phyloP scores from a whole-genome alignment of 2,797 vertebrate species.

The Sitta carolinensis region DNA sequence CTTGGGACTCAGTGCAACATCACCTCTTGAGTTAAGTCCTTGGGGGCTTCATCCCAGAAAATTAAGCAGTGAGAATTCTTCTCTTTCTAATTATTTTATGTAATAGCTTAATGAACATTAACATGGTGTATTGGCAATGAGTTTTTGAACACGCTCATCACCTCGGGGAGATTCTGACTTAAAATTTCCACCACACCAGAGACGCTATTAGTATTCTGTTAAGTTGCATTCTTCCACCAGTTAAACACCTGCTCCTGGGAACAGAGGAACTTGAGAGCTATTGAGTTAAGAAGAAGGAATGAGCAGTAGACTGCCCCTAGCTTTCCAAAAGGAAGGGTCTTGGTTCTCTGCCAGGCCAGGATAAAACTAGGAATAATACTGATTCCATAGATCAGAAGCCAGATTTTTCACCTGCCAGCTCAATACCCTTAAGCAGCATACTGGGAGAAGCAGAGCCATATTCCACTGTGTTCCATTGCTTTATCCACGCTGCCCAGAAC shows the following conservation, averaged over 20 bases:
- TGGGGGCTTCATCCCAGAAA: not conserved
- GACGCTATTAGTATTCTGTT: not conserved
- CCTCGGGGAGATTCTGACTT: not conserved
- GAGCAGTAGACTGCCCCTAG: not conserved
- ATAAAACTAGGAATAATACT: not conserved
- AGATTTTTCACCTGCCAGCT: not conserved
- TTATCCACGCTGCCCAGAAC: rapidly evolving
- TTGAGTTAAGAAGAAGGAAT: not conserved
- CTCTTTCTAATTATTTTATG: not conserved
- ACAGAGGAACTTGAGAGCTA: not conserved
- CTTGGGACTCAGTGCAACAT: not conserved
- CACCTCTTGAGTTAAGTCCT: not conserved
- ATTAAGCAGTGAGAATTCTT: not conserved
- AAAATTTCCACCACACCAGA: not conserved
- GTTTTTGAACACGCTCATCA: not conserved
- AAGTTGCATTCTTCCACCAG: not conserved
- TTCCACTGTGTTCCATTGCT: not conserved
- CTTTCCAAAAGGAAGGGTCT: not conserved
- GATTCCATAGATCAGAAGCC: not conserved
- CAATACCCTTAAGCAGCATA: not conserved
- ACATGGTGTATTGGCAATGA: not conserved
- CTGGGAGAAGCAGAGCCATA: not conserved
- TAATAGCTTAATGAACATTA: not conserved
- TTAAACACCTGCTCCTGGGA: not conserved
- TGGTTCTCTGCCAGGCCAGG: not conserved